These are phyloP conservation scores for Geodia barretti DNA, from an alignment of 37 sponge, comb jelly and placozoan species.

Conservation along the genomic window DNA sequence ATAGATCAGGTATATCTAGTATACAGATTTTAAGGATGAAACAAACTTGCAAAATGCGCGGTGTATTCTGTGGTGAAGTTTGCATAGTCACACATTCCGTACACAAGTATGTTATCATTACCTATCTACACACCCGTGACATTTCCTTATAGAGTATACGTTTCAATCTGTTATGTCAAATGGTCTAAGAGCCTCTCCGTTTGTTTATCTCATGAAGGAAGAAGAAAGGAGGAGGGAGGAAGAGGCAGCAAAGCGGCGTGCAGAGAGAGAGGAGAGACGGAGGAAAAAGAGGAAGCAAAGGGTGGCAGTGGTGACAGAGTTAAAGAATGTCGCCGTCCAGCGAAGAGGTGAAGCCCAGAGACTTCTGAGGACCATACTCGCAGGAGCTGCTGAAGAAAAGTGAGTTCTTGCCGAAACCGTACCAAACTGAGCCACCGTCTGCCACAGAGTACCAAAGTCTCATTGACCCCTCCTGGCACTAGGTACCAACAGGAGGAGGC, in stretches of 20 bases:
- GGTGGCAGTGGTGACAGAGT: constrained; percentile 18
- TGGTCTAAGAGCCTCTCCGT: too few species aligned
- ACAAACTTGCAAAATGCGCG: too few species aligned
- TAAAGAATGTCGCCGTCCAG: constrained; percentile 60
- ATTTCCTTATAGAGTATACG: too few species aligned
- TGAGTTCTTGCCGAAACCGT: neutral
- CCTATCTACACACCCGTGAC: too few species aligned
- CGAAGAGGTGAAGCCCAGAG: constrained; percentile 75
- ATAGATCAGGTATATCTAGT: too few species aligned
- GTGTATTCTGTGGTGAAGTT: too few species aligned
- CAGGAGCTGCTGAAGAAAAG: constrained; percentile 86
- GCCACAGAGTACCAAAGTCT: neutral
- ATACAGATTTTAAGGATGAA: too few species aligned
- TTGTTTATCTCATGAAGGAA: too few species aligned
- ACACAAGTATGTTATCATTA: too few species aligned
- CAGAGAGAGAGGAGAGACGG: constrained; percentile 54
- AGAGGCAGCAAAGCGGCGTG: constrained; percentile 22
- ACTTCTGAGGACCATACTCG: constrained; percentile 70
- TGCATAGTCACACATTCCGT: too few species aligned
- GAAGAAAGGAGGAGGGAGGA: constrained; percentile 29
- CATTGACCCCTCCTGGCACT: neutral
- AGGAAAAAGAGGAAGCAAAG: constrained; percentile 47
- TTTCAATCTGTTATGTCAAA: too few species aligned
- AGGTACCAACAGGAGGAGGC: constrained; percentile 45
- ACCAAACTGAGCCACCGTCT: neutral